These are phyloP conservation scores for Tympanoctomys barrerae DNA, from an alignment of 2,797 vertebrate genomes.

Conservation along the genomic window DNA sequence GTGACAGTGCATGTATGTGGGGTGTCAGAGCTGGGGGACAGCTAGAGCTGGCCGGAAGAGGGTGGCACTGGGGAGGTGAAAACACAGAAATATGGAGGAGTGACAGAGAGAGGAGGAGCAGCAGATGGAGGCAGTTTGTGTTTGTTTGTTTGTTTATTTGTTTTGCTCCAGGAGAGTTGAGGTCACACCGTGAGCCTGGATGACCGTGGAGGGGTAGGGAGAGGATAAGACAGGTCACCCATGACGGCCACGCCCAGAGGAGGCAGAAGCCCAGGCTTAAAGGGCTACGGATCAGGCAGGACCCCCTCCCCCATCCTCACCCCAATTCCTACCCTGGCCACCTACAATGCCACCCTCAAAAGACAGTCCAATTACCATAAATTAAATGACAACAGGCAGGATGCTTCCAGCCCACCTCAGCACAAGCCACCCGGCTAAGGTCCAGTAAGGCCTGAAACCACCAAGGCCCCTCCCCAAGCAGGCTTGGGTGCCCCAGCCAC, in stretches of 20 bases:
- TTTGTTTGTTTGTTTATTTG: neutral
- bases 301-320: neutral
- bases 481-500: neutral
- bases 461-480: neutral
- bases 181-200: neutral
- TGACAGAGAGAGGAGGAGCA: neutral
- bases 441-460: neutral
- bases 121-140: neutral
- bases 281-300: neutral
- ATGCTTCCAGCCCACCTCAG: neutral
- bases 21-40: neutral
- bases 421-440: neutral
- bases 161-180: neutral
- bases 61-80: neutral
- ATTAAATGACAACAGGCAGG: neutral
- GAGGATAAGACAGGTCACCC: accelerated
- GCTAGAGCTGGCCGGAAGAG: neutral
- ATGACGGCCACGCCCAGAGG: neutral
- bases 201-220: accelerated
- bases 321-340: neutral
- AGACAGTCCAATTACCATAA: neutral
- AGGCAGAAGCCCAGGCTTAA: neutral
- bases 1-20: neutral
- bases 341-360: neutral
- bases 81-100: neutral